Percentiles rank a stretch among this genome's conserved stretches.
Conservation (phyloP, 2,888 invertebrate species). For the Mimas tiliae region DNA sequence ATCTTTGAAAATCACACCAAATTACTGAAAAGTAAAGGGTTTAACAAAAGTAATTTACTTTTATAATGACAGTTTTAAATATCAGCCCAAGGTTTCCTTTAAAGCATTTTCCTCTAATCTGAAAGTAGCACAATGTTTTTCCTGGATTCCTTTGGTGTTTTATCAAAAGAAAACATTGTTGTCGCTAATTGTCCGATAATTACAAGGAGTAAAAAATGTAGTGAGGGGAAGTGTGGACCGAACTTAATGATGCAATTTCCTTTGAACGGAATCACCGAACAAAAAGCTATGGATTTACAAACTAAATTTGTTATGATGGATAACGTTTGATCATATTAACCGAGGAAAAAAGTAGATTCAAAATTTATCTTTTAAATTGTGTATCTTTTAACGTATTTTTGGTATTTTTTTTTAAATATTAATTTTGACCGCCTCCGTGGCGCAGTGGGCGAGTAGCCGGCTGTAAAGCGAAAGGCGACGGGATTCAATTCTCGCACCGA, state of each 20-base stretch:
- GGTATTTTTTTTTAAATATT: no score
- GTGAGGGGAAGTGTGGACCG: conserved; percentile 15
- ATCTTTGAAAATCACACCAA: no score
- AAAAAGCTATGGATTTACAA: not conserved
- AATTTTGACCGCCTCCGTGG: no score
- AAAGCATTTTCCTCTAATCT: not conserved
- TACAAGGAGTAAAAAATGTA: conserved; percentile 36
- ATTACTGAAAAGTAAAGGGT: no score
- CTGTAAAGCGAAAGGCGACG: no score
- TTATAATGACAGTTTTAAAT: not conserved
- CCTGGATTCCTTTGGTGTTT: not conserved
- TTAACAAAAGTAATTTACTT: no score
- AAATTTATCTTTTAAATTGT: no score
- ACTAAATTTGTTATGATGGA: not conserved
- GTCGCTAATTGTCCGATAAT: conserved; percentile 44
- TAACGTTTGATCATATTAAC: not conserved
- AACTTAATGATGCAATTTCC: conserved; percentile 24
- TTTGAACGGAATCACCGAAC: conserved; percentile 15
- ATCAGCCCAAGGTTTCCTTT: not conserved
- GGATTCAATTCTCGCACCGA: no score
- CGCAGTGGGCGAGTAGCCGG: no score
- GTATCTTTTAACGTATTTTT: no score
- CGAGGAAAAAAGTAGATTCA: no score
- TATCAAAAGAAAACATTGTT: conserved; percentile 6
- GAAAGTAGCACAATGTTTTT: not conserved